Evolutionary conservation across 1,140 invertebrate species (phyloP).

Genomic region (Bombus turneri): DNA sequence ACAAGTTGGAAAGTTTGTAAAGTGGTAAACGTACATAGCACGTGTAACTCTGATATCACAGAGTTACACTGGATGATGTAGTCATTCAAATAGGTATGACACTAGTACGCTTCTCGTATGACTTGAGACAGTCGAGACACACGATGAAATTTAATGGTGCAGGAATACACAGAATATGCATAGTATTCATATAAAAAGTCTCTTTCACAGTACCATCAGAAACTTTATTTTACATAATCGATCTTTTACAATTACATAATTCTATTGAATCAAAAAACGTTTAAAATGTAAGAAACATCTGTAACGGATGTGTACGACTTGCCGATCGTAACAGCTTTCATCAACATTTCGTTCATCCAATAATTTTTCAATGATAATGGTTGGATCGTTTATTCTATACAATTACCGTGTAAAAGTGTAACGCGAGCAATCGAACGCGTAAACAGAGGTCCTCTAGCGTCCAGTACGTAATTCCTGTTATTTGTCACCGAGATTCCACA

Average conservation of each 20-base stretch:
- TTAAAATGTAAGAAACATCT: no score
- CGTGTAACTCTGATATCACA: neutral
- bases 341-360: no score
- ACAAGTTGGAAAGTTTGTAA: neutral
- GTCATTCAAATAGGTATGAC: neutral
- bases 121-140: no score
- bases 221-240: neutral
- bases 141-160: neutral
- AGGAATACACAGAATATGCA: neutral
- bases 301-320: no score
- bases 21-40: no score
- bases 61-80: neutral
- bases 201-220: no score
- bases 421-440: no score
- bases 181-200: neutral
- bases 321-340: no score
- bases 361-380: no score
- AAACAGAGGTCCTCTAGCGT: conserved; percentile 16
- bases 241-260: neutral
- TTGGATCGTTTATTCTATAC: no score
- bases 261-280: neutral
- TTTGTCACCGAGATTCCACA: conserved; percentile 18
- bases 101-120: neutral
- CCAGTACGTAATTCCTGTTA: conserved; percentile 42
- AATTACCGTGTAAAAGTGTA: no score